Evolutionary conservation across 2,113 vertebrate species (phyloP).

Genomic region (Theropithecus gelada): DNA sequence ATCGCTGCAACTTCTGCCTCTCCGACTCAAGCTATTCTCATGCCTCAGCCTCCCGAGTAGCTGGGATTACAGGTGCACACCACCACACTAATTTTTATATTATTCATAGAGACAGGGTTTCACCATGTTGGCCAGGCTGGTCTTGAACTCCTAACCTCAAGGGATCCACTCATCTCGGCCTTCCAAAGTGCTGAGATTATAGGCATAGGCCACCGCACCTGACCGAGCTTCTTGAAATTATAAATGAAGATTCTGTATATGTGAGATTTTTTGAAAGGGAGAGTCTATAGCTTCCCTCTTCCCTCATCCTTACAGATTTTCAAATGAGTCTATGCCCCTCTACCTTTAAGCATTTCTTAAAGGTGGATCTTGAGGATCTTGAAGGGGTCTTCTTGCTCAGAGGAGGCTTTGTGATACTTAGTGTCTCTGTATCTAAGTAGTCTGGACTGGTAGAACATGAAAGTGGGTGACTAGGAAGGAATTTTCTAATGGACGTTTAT

Average conservation of each 20-base stretch:
- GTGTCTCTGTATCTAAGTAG: not conserved
- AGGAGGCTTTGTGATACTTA: not conserved
- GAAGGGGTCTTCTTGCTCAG: not conserved
- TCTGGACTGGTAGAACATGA: not conserved
- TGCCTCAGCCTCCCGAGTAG: too few relatives aligned
- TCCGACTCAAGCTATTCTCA: accelerated
- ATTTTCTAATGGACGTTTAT: not conserved
- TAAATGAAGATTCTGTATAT: not conserved
- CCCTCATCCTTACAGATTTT: not conserved
- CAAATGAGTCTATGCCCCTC: not conserved
- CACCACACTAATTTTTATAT: too few relatives aligned
- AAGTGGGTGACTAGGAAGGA: not conserved
- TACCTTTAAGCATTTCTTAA: not conserved
- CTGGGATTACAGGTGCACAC: too few relatives aligned
- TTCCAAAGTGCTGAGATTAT: too few relatives aligned
- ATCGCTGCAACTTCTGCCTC: too few relatives aligned
- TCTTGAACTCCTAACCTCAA: too few relatives aligned
- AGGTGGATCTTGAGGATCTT: not conserved
- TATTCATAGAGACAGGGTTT: too few relatives aligned
- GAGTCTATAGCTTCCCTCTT: not conserved
- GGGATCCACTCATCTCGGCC: too few relatives aligned
- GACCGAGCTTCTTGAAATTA: not conserved
- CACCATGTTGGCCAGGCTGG: too few relatives aligned
- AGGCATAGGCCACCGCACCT: too few relatives aligned
- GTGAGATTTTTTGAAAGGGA: not conserved